phyloP scores from a whole-genome alignment of 2,888 invertebrate species.

The Carpatolechia fugitivella region DNA sequence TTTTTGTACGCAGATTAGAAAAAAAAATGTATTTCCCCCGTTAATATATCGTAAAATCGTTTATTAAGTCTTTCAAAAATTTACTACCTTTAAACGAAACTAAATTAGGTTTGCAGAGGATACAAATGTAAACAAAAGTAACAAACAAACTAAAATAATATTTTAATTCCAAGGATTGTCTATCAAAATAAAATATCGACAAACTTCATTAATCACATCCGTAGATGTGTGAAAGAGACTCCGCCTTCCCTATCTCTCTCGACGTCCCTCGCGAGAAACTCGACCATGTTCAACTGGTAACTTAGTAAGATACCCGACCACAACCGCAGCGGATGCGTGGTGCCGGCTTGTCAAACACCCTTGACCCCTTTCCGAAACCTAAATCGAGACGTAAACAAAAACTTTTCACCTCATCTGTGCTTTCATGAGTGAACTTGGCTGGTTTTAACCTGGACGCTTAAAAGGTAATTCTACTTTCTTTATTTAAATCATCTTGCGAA shows the following conservation, averaged over 20 bases:
- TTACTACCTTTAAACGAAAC: too few species aligned
- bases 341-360: conserved; percentile 8
- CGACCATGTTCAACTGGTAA: conserved; percentile 4
- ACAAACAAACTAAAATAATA: too few species aligned
- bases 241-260: conserved; percentile 15
- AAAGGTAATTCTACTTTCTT: neutral
- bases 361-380: conserved; percentile 42
- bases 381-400: conserved; percentile 42
- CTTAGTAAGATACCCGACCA: conserved; percentile 53
- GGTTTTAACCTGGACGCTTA: neutral
- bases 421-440: neutral
- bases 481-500: neutral
- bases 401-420: conserved; percentile 27
- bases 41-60: too few species aligned
- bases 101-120: too few species aligned
- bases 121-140: too few species aligned
- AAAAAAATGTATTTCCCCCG: too few species aligned
- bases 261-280: conserved; percentile 2
- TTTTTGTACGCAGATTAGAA: too few species aligned
- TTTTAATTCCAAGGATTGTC: too few species aligned
- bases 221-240: conserved; percentile 54
- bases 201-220: conserved; percentile 7
- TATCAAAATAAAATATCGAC: conserved; percentile 1
- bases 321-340: conserved; percentile 44
- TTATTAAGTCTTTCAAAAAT: too few species aligned